Percentiles rank a stretch among this genome's conserved stretches.
These are phyloP conservation scores for Chelonus formosanus DNA, from an alignment of 2,888 invertebrate genomes.

Conservation along the genomic window DNA sequence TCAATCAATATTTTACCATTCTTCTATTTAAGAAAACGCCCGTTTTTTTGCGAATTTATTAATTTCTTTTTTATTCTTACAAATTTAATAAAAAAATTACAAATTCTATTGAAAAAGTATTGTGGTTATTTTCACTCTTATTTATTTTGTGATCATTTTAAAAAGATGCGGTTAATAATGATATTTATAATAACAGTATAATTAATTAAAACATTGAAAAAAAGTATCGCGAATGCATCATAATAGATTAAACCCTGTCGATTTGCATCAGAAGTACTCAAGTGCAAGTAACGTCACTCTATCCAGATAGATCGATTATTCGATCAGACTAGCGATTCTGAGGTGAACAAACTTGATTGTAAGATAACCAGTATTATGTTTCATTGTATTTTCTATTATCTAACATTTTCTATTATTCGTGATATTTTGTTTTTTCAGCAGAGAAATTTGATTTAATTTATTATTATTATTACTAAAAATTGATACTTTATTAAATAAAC, in stretches of 20 bases:
- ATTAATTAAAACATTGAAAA: background rate
- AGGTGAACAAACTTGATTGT: background rate
- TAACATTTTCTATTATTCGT: background rate
- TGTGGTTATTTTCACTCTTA: too few relatives aligned
- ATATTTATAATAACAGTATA: background rate
- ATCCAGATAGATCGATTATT: constrained; percentile 38
- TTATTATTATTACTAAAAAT: too few relatives aligned
- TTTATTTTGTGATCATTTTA: too few relatives aligned
- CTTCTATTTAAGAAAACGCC: too few relatives aligned
- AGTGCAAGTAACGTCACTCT: constrained; percentile 35
- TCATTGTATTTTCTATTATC: background rate
- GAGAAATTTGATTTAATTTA: too few relatives aligned
- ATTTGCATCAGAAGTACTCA: constrained; percentile 34
- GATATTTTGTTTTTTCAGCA: background rate
- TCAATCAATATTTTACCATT: too few relatives aligned
- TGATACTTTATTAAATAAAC: too few relatives aligned
- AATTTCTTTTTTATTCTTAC: too few relatives aligned
- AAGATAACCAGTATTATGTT: background rate
- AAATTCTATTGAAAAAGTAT: too few relatives aligned
- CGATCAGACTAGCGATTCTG: constrained; percentile 20
- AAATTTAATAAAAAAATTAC: too few relatives aligned
- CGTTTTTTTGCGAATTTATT: too few relatives aligned
- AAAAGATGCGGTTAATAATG: too few relatives aligned
- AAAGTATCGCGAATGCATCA: background rate
- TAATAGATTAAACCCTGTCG: constrained; percentile 33